Base-by-base conservation (phyloP, 2,888 invertebrate species). In the Melangyna quadrimaculata region DNA sequence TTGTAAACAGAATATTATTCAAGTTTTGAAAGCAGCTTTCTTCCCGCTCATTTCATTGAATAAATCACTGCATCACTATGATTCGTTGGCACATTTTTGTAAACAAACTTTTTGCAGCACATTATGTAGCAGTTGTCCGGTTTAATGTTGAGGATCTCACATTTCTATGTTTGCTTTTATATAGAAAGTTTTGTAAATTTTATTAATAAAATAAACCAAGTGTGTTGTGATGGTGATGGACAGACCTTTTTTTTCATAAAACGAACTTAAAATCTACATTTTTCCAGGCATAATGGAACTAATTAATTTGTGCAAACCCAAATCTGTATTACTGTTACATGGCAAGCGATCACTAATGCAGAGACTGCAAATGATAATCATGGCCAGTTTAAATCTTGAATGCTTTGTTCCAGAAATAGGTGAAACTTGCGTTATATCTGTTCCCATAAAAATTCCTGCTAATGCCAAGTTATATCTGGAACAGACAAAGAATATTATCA, bases 401-500 rank as follows among this genome's bases (percentile, higher is more conserved):
- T 67, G 67, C 12, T 35, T 4, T n/a, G 22, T 32, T 51, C 45
- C 48, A 12, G 48, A 67, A 48, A 35, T 22, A 14, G 45, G 48
- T 10, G 67, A 67, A 51, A 32, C 67, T 14, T 67, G 32, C 5
- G 8, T 10, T 12, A 24, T 65, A 32, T 0, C 4, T 19, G 35
- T 19, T 5, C 67, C 67, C 8, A 35, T 67, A 22, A 67, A 67
- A 14, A 51, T 67, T 51, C 48, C 67, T 10, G 0, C 7, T n/a
- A 35, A 67, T 35, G 32, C 67, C 4, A 51, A 67, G 22, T 35
- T 35, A 67, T 67, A 22, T 14, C 14, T 67, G 32, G 17, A 51
- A 29, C 32, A 97, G 91, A 95, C 95, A 97, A 92, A 45, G 12
- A 65, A 17, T 10, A 5, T 29, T 29, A 27, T 6, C 0, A 17